Evolutionary conservation across 1,140 invertebrate genomes (phyloP), one percentile per base, ranked within the genome.

Genomic region (Drosophila albomicans): DNA sequence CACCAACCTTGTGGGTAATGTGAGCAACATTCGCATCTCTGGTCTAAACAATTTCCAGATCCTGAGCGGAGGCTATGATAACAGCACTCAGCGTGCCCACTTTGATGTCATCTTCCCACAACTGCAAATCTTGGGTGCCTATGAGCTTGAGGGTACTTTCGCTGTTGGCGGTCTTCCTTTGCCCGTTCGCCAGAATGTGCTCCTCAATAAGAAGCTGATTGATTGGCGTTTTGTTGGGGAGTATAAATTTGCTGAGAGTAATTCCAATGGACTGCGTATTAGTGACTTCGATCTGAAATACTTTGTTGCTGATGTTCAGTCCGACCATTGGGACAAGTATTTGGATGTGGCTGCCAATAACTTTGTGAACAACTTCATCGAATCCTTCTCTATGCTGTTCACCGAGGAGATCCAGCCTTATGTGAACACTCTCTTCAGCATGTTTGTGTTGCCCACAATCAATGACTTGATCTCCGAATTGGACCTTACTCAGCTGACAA

Each of bases 211-310:
- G 43, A 79, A 79, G 49, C 1, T 89, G 0, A 13, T 43, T 1
- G 85, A 89, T 11, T 72, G 79, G 65, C 87, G 85, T 35, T 78
- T 72, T 15, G 73, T 90, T 11, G 85, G 74, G 7, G 75, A 76
- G 35, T 88, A 79, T 25, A 67, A 54, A 6, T 57, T 91, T 3
- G 69, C 52, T 41, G 71, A 70, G 25, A 85, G 72, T 41, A 82
- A 75, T 25, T 56, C 81, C 3, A 61, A 59, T 0, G 79, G 81
- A 25, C 56, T 89, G 10, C 68, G 66, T 6, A 62, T 90, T 5
- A 48, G 46, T 1, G 75, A 90, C 57, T 78, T 81, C 16, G 58
- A 81, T 13, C 63, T 81, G 25, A 43, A 78, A 3, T 66, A 84
- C 16, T 79, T 56, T n/a, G 13, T 91, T 28, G 82, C 56, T 8